These are phyloP conservation scores for Tipula lateralis DNA, from an alignment of 2,888 invertebrate species.

Conservation along the genomic window DNA sequence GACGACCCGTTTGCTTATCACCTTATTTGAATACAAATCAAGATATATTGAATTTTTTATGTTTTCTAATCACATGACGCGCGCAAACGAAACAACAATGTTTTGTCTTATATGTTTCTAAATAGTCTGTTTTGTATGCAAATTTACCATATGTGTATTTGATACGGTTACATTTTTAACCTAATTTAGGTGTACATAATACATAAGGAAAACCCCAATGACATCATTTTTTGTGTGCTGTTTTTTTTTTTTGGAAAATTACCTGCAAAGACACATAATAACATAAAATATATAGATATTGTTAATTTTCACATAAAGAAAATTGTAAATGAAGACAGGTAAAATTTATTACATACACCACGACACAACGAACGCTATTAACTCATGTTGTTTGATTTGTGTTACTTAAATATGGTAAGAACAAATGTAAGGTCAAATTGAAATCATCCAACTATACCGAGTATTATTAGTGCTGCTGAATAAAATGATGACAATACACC, in stretches of 20 bases:
- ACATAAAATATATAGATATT: neutral
- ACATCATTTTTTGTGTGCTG: neutral
- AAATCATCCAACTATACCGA: neutral
- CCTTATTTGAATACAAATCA: neutral
- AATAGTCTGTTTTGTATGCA: neutral
- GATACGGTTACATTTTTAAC: neutral
- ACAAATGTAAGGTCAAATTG: neutral
- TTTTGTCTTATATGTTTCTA: neutral
- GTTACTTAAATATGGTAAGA: neutral
- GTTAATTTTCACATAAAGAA: neutral
- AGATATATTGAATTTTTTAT: neutral
- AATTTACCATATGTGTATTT: neutral
- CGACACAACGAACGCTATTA: neutral
- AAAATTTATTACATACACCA: neutral
- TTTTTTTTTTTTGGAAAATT: conserved; percentile 12
- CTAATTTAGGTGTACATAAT: neutral
- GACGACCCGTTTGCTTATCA: neutral
- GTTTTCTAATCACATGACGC: neutral
- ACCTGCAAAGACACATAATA: neutral
- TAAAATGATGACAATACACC: neutral
- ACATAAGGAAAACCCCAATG: neutral
- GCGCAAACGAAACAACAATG: neutral
- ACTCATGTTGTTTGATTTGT: conserved; percentile 13
- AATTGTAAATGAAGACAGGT: neutral
- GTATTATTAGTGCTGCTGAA: neutral